A percentile compares a stretch with the other conserved stretches of the same genome.
phyloP scores from a whole-genome alignment of 2,888 invertebrate species.

The Limnephilus lunatus region DNA sequence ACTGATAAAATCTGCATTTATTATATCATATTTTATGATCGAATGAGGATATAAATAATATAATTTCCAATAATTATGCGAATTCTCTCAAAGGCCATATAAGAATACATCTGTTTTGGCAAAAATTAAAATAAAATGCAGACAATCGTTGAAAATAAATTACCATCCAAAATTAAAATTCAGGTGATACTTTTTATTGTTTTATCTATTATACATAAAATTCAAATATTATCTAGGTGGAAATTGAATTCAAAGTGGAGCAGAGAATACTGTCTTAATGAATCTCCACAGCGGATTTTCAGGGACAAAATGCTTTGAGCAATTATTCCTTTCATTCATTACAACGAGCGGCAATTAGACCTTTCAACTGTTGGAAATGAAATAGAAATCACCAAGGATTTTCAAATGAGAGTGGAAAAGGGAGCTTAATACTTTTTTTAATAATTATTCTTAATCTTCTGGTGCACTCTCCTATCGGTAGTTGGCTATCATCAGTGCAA shows the following conservation, averaged over 20 bases:
- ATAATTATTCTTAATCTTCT: too few species aligned
- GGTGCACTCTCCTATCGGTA: too few species aligned
- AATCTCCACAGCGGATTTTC: conserved; percentile 13
- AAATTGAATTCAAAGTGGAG: background rate
- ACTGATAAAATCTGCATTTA: too few species aligned
- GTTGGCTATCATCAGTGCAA: too few species aligned
- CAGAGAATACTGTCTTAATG: conserved; percentile 27
- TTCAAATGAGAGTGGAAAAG: background rate
- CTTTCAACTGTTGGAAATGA: conserved; percentile 26
- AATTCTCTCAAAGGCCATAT: background rate
- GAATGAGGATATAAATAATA: background rate
- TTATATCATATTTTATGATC: background rate
- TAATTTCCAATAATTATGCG: background rate
- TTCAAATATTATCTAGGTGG: background rate
- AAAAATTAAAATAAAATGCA: background rate
- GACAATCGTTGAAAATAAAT: background rate
- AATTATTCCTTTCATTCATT: conserved; percentile 45
- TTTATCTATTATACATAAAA: background rate
- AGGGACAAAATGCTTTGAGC: conserved; percentile 28
- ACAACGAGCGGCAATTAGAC: conserved; percentile 37
- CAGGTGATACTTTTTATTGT: background rate
- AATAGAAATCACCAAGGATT: conserved; percentile 5
- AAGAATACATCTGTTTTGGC: background rate
- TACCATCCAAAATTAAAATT: background rate
- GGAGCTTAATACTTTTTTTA: too few species aligned